Base-by-base conservation (phyloP, 2,888 invertebrate species). In the Stenodema calcarata region DNA sequence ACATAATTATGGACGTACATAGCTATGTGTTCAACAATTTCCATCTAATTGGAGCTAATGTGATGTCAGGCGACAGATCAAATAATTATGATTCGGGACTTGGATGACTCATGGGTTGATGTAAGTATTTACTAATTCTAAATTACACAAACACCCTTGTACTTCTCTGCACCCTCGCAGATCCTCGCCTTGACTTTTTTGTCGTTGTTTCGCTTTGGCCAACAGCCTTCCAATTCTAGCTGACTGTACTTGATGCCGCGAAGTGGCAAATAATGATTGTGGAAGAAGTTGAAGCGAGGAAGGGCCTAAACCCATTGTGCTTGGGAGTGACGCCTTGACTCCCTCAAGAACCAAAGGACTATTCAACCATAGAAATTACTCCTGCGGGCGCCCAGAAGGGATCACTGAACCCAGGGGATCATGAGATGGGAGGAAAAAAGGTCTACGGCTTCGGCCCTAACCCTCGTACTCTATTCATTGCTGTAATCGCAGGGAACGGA, bases 341-440 rank as follows among this genome's bases (percentile, higher is more conserved):
- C 35, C 35, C 35, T 35, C 35, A 41, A 73, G 73, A 73, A 73
- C 73, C 41, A 73, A 73, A 73, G 73, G 73, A 73, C 35, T 73
- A 73, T 73, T 73, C 73, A 73, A 41, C 73, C 73, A 73, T 73
- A 73, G 73, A 73, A 73, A 73, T 35, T 35, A 73, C 41, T 35
- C 30, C 73, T 35, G 35, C 35, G 73, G 73, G n/a, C 69, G 41
- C 35, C 73, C 41, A 73, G 73, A 73, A 73, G 73, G 73, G 73
- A 73, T 14, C 73, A 73, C n/a, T 73, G 73, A 73, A 73, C 73
- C 73, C 73, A 7, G 35, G 27, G 9, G 23, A 23, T 62, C 47
- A 23, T 23, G 27, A 35, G 35, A 62, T 50, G 28, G 16, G 70
- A 9, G 41, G 41, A 16, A 35, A 16, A 35, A 28, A 6, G 73